These are phyloP conservation scores for Bufotes viridis DNA, from an alignment of 2,797 vertebrate genomes.

Conservation along the genomic window DNA sequence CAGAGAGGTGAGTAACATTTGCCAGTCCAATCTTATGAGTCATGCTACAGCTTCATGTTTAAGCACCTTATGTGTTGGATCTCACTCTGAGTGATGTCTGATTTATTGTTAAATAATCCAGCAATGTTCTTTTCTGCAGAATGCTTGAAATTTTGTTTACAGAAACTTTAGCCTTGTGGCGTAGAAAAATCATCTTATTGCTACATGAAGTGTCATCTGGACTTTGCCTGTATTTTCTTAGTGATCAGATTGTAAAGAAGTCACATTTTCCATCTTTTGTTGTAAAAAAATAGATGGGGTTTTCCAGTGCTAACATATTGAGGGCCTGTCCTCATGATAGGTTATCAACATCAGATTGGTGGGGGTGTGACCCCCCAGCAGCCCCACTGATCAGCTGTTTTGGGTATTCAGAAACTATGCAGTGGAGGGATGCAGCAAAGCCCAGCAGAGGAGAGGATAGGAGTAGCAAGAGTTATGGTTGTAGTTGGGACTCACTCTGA, in stretches of 20 bases:
- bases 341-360: not conserved
- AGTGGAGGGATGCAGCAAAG: no score
- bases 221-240: not conserved
- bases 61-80: not conserved
- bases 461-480: no score
- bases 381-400: no score
- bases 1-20: not conserved
- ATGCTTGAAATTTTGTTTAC: not conserved
- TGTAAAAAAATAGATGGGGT: not conserved
- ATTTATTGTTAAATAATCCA: not conserved
- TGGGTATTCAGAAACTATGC: no score
- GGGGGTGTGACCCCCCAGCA: no score
- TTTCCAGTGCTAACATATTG: not conserved
- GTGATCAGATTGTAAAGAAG: not conserved
- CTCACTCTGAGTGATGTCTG: not conserved
- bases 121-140: not conserved
- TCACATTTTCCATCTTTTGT: constrained; percentile 6
- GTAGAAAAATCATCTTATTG: not conserved
- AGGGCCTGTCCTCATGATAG: not conserved
- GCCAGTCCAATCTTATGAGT: not conserved
- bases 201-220: not conserved
- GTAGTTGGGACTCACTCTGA: no score
- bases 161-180: not conserved
- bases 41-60: not conserved
- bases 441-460: no score